These are phyloP conservation scores for Monopterus albus DNA, from an alignment of 2,113 vertebrate species.

Conservation along the genomic window DNA sequence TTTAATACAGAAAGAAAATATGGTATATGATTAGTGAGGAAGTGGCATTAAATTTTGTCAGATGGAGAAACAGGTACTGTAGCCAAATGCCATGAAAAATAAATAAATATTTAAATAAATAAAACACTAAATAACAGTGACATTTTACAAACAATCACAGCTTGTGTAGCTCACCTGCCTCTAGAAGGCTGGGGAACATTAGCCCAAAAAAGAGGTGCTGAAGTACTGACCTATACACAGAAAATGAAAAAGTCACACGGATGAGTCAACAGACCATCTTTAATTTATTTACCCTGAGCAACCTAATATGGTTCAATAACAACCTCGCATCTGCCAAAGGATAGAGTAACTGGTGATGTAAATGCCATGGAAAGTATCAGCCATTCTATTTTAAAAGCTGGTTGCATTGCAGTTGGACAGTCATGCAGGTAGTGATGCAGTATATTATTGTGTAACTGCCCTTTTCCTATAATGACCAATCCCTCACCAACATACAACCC, in stretches of 20 bases:
- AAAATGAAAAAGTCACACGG: slow-evolving; percentile 30
- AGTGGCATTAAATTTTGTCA: too few relatives aligned
- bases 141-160: slow-evolving; percentile 1
- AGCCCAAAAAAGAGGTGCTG: slow-evolving; percentile 92
- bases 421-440: slow-evolving; percentile 16
- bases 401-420: slow-evolving; percentile 39
- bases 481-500: slow-evolving; percentile 27
- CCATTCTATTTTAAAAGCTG: slow-evolving; percentile 22
- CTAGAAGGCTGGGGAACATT: slow-evolving; percentile 88
- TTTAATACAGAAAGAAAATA: slow-evolving; percentile 1
- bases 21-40: too few relatives aligned
- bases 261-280: slow-evolving; percentile 37
- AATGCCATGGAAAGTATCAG: slow-evolving; percentile 41
- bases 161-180: slow-evolving; percentile 87
- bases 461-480: slow-evolving; percentile 38
- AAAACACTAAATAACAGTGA: not conserved
- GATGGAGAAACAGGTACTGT: too few relatives aligned
- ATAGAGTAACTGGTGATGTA: slow-evolving; percentile 40
- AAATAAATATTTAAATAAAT: too few relatives aligned
- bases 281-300: slow-evolving; percentile 15
- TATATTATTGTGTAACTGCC: slow-evolving; percentile 45
- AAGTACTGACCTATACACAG: slow-evolving; percentile 88
- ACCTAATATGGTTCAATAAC: slow-evolving; percentile 14
- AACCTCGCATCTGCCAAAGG: slow-evolving; percentile 30
- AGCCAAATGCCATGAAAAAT: too few relatives aligned